Base-by-base conservation (phyloP, 2,797 vertebrate genomes). In the Cephalopachus bancanus region DNA sequence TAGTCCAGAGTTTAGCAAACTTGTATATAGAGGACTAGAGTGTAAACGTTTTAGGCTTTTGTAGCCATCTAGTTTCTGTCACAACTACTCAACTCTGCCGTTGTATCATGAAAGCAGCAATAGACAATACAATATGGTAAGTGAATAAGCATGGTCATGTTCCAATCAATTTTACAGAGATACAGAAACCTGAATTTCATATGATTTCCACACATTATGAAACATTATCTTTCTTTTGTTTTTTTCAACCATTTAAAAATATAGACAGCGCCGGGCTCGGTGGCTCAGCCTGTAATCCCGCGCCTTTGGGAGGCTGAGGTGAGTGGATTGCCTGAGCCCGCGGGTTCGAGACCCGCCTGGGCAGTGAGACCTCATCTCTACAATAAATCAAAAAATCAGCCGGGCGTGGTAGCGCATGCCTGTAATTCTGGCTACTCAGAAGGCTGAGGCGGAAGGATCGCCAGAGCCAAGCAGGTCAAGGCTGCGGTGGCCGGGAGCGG, bases 221-320 rank as follows among this genome's bases (percentile, higher is more conserved):
- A 64, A 65, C 90, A 81, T 7, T 49, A 51, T 84, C 76, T 16
- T 90, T 90, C n/a, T 89, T 24, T 44, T 60, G 59, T 80, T 92
- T 81, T 51, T 78, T 72, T 69, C 17, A 76, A 55, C 12, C 16
- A 53, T 12, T 60, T 93, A 79, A 57, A 93, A 89, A 57, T 49
- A 3, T 20, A 69, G 80, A 60, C 78, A 88, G 51, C 11, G 37
- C 37, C 37, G 37, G 37, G 37, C 37, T 37, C 37, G 37, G 37
- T 37, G 37, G 37, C 37, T 37, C 37, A 37, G 37, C 37, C 37
- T 37, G 37, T 37, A 37, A 37, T 37, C 37, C 37, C 37, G 37
- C 3, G 37, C 37, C 37, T 37, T 37, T 37, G 37, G 37, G 37
- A 37, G 37, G 37, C 37, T 37, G 37, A 37, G 37, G 37, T 37